Evolutionary conservation across 2,888 invertebrate genomes (phyloP).

Genomic region (Drosophila birchii): DNA sequence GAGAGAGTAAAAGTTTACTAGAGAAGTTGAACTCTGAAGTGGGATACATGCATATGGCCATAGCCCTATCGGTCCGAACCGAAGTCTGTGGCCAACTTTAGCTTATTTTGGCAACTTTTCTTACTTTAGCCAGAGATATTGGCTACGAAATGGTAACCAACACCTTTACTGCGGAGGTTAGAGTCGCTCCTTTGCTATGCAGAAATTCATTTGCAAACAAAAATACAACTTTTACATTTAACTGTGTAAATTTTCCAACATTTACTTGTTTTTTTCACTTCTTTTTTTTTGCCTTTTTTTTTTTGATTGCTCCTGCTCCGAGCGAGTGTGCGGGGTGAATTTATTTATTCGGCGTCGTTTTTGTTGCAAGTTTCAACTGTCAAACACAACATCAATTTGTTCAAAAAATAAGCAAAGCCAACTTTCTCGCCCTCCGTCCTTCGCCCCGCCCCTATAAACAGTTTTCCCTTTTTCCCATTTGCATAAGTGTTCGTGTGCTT

Average conservation of each 20-base stretch:
- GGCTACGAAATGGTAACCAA: constrained; percentile 61
- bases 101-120: constrained; percentile 46
- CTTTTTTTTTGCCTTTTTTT: constrained; percentile 4
- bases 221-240: constrained; percentile 81
- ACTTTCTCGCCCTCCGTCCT: constrained; percentile 61
- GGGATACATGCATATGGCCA: constrained; percentile 13
- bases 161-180: constrained; percentile 27
- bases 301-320: background rate
- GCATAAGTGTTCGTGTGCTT: constrained; percentile 42
- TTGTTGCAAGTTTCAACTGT: constrained; percentile 56
- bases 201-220: constrained; percentile 77
- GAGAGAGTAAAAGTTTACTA: constrained; percentile 46
- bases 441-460: constrained; percentile 60
- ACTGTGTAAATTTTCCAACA: constrained; percentile 79
- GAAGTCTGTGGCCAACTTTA: constrained; percentile 39
- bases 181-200: constrained; percentile 58
- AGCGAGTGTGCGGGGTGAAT: constrained; percentile 31
- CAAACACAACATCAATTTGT: constrained; percentile 82
- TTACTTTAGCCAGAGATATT: constrained; percentile 40
- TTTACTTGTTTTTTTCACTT: constrained; percentile 47
- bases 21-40: constrained; percentile 33
- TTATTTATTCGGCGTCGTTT: constrained; percentile 66
- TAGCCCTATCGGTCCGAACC: constrained; percentile 18
- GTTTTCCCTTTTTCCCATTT: constrained; percentile 55
- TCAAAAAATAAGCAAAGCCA: constrained; percentile 75